phyloP scores from a whole-genome alignment of 2,113 vertebrate genomes.

The Oceanodroma tethys region DNA sequence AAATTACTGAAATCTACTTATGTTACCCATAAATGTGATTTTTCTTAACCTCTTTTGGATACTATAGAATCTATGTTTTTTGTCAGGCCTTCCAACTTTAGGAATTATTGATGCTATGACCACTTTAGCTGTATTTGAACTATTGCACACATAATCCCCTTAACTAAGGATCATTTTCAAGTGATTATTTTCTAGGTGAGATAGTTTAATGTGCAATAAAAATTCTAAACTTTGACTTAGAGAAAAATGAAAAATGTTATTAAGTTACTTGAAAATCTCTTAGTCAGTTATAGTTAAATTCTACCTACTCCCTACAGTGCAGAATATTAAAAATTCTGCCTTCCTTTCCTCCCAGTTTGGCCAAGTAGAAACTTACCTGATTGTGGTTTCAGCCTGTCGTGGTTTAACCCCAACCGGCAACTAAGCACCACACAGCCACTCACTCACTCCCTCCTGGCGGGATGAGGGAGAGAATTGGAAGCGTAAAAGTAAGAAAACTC shows the following conservation, averaged over 20 bases:
- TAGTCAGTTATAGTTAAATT: background rate
- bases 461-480: no score
- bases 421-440: no score
- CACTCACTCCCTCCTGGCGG: no score
- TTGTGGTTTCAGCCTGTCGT: background rate
- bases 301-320: background rate
- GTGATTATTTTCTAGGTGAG: background rate
- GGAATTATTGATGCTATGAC: background rate
- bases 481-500: no score
- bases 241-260: background rate
- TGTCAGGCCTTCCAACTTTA: background rate
- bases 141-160: background rate
- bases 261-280: background rate
- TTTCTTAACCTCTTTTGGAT: background rate
- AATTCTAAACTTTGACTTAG: background rate
- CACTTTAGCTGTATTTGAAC: background rate
- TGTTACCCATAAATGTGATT: background rate
- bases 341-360: background rate
- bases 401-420: no score
- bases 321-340: background rate
- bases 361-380: background rate
- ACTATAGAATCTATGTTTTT: background rate
- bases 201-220: background rate
- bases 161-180: background rate
- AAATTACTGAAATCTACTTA: background rate